Evolutionary conservation across 2,113 vertebrate species (phyloP), one percentile per base, ranked within the genome.

Genomic region (Eretmochelys imbricata): DNA sequence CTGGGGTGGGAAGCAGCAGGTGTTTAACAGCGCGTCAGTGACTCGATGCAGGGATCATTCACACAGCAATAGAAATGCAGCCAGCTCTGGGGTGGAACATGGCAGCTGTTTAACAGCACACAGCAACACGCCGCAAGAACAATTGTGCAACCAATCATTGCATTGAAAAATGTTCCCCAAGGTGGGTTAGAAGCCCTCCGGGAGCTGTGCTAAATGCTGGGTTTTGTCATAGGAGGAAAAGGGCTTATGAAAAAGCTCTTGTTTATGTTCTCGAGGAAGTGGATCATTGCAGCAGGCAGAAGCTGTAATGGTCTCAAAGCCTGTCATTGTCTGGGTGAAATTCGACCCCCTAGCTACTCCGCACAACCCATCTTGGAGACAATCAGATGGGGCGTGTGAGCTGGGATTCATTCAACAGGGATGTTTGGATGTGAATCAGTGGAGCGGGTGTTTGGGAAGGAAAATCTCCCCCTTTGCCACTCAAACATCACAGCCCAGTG

Each of bases 241-340:
- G 14, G 46, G 65, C 38, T 49, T 84, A 78, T 88, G 38, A 79
- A 87, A 92, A 88, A 50, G 85, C 80, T 20, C 54, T 88, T 92
- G 88, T 92, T 88, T 72, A 83, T 88, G 80, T 79, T 88, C 85
- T 82, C 48, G 53, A 49, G 69, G 88, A 92, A 88, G 48, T 80
- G 78, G 85, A 83, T 88, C 48, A 12, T 83, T 92, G 65, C 35
- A 69, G 16, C 35, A 38, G 65, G n/a, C 35, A 88, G 69, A 46
- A 29, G 54, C 62, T 16, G 51, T 55, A 92, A 88, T 80, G 80
- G 80, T 38, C 80, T 92, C 69, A 92, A 84, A 92, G 85, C 91
- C 80, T 79, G 76, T 88, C 85, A 92, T 88, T 92, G 91, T 88
- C 91, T 92, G 72, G 54, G 50, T 38, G 85, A 92, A 92, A 88